These are phyloP conservation scores for Chamaetylas fuelleborni DNA, from an alignment of 2,113 vertebrate species.

Conservation along the genomic window DNA sequence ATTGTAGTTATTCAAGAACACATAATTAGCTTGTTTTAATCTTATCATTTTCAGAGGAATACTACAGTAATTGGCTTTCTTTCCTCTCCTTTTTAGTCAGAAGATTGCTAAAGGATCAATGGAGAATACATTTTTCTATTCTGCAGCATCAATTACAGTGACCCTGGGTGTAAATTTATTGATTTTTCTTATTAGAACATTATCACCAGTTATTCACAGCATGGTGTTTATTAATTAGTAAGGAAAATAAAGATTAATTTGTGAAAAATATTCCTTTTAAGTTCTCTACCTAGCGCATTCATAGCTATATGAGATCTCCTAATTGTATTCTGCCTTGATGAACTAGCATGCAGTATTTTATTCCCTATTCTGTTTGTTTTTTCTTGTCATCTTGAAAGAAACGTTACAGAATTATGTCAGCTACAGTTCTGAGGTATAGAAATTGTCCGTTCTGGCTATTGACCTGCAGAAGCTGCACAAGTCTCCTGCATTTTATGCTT, in stretches of 20 bases:
- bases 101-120: constrained; percentile 74
- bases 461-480: not conserved
- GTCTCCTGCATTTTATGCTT: not conserved
- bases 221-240: constrained; percentile 77
- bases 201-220: constrained; percentile 75
- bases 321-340: constrained; percentile 36
- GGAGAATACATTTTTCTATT: constrained; percentile 69
- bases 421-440: not conserved
- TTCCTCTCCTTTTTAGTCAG: constrained; percentile 71
- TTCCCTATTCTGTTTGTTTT: not conserved
- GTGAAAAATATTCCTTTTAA: constrained; percentile 65
- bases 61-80: constrained; percentile 76
- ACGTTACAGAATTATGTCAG: not conserved
- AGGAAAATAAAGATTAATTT: constrained; percentile 71
- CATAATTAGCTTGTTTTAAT: constrained; percentile 80
- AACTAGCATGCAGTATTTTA: not conserved
- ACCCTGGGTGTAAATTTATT: constrained; percentile 78
- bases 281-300: constrained; percentile 36
- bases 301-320: constrained; percentile 1
- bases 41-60: constrained; percentile 75
- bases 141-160: constrained; percentile 69
- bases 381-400: not conserved
- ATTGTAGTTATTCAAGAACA: constrained; percentile 72
- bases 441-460: not conserved
- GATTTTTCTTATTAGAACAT: constrained; percentile 79